Percentiles rank a stretch among this genome's conserved stretches.
phyloP scores from a whole-genome alignment of 1,140 invertebrate species.

The Drosophila nigromelanica region DNA sequence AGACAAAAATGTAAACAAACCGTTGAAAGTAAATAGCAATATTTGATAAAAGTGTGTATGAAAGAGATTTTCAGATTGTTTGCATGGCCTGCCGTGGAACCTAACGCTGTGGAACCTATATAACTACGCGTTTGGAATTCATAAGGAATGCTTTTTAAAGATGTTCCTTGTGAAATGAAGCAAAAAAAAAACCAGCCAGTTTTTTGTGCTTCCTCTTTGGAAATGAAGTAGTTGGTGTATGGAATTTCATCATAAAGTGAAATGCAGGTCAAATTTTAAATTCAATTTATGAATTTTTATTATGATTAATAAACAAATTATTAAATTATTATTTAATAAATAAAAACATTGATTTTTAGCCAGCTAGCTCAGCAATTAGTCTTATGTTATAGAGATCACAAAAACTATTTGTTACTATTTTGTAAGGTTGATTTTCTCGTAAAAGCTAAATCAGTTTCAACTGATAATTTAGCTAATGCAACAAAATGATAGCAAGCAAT shows the following conservation, averaged over 20 bases:
- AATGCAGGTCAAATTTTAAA: conserved; percentile 23
- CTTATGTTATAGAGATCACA: no score
- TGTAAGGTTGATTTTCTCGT: no score
- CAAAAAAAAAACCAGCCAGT: conserved; percentile 1
- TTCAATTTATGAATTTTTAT: not conserved
- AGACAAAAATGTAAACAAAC: conserved; percentile 78
- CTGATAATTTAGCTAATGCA: not conserved
- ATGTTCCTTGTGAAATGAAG: conserved; percentile 34
- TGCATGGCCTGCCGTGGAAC: conserved; percentile 11
- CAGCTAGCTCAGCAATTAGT: no score
- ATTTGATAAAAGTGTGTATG: conserved; percentile 72
- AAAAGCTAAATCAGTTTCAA: not conserved
- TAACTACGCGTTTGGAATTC: conserved; percentile 15
- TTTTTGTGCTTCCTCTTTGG: not conserved
- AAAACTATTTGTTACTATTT: no score
- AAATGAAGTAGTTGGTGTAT: conserved; percentile 6
- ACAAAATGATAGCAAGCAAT: not conserved
- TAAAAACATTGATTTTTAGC: no score
- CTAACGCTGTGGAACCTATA: conserved; percentile 46
- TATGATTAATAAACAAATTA: no score
- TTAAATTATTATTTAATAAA: no score
- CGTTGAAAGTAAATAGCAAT: conserved; percentile 65
- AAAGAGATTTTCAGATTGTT: conserved; percentile 62
- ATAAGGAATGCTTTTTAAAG: conserved; percentile 37
- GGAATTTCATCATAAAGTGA: conserved; percentile 63